These are phyloP conservation scores for Leptopterna dolabrata DNA, from an alignment of 2,888 invertebrate species.

Conservation along the genomic window DNA sequence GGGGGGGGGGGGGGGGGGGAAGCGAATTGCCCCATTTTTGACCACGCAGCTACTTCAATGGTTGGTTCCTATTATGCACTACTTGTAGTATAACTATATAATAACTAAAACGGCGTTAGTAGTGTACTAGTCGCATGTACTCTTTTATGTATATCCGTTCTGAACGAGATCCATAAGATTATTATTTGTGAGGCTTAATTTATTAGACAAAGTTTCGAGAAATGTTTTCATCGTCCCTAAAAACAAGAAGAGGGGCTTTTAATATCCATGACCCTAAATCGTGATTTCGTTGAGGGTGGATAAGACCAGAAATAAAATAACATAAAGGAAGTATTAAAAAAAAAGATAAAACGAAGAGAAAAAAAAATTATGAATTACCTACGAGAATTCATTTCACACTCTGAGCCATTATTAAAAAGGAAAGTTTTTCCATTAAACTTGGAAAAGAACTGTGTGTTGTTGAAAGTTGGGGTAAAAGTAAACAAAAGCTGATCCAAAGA, in stretches of 20 bases:
- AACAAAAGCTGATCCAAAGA: constrained; percentile 34
- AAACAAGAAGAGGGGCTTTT: background rate
- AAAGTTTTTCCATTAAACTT: constrained; percentile 47
- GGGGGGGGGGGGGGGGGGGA: too few relatives aligned
- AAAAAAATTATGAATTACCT: constrained; percentile 40
- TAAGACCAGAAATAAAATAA: constrained; percentile 7
- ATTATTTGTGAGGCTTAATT: too few relatives aligned
- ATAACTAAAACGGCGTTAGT: too few relatives aligned
- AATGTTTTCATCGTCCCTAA: background rate
- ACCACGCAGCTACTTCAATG: too few relatives aligned
- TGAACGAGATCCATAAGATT: too few relatives aligned
- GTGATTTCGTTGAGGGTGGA: background rate
- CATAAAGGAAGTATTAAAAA: constrained; percentile 13
- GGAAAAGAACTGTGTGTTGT: constrained; percentile 38
- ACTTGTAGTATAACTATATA: too few relatives aligned
- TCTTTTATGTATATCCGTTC: too few relatives aligned
- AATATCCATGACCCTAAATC: constrained; percentile 36
- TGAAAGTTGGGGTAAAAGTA: constrained; percentile 27
- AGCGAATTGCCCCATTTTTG: too few relatives aligned
- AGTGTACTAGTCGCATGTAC: too few relatives aligned
- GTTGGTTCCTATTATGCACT: too few relatives aligned
- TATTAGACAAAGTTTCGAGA: background rate
- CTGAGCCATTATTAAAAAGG: constrained; percentile 37
- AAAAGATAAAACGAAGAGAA: background rate
- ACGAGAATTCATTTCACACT: constrained; percentile 47